phyloP scores from a whole-genome alignment of 2,113 vertebrate genomes.

The Lycaon pictus region DNA sequence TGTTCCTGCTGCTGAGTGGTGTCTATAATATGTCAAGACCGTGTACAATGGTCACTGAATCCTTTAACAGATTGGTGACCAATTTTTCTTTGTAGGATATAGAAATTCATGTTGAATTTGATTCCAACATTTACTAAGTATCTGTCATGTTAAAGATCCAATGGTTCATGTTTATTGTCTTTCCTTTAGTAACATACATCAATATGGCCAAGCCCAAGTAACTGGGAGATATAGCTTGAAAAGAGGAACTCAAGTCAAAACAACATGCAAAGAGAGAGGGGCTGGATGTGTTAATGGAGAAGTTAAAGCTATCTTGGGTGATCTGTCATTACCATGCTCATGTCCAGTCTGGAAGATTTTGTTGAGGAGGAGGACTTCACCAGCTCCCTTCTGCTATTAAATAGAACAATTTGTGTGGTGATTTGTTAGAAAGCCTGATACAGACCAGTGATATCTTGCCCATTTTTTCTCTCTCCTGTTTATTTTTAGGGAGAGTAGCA shows the following conservation, averaged over 20 bases:
- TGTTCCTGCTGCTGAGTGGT: constrained; percentile 1
- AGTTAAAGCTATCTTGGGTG: constrained; percentile 1
- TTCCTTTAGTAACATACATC: background rate
- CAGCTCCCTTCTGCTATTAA: background rate
- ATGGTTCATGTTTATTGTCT: constrained; percentile 24
- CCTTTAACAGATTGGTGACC: constrained; percentile 43
- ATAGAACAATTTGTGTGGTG: constrained; percentile 1
- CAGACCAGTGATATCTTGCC: constrained; percentile 17
- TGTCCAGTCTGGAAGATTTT: background rate
- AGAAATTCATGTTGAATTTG: constrained; percentile 43
- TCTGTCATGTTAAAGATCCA: background rate
- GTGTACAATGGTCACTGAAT: background rate
- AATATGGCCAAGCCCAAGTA: background rate
- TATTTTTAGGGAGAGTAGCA: constrained; percentile 36
- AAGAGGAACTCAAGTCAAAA: constrained; percentile 47
- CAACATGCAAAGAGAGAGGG: background rate
- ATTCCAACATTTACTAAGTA: constrained; percentile 41
- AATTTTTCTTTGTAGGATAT: constrained; percentile 6
- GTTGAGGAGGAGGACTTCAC: background rate
- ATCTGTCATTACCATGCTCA: background rate
- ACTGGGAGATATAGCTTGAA: background rate
- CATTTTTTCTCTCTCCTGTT: constrained; percentile 31
- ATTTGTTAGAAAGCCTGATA: constrained; percentile 20
- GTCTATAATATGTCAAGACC: constrained; percentile 39
- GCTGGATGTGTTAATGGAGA: background rate